Evolutionary conservation across 2,797 vertebrate genomes (phyloP), one percentile per base, ranked within the genome.

Genomic region (Bryconaethiops microstoma): DNA sequence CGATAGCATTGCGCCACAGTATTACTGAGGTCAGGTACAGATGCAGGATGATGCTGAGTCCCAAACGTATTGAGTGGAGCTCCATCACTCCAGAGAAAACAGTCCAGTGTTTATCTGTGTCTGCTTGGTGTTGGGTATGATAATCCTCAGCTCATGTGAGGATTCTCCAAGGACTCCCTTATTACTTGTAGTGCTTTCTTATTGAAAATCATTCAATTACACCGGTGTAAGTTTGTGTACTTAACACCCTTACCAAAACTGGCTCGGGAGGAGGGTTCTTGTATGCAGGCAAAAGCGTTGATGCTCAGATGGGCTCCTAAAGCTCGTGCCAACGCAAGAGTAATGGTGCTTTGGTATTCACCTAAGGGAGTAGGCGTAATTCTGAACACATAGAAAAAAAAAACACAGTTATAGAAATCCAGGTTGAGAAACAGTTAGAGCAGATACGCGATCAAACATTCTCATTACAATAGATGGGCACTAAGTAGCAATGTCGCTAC

Each of bases 221-320:
- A 35, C 35, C 35, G 4, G 35, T 35, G 2, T 35, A 4, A 35
- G 35, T 35, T 45, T 19, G 14, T n/a, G 59, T 17, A 14, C 48
- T 21, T 19, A 29, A 23, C 12, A 19, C 6, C 0, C 54, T 79
- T 55, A 87, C 95, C 95, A 80, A 95, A 95, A 9, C 93, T 95
- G 67, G 94, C 94, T 0, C 92, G 95, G 79, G 95, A 94, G 4
- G 94, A 95, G 52, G 96, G 94, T 77, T 96, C 95, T 9, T 94
- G 91, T 10, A 96, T 92, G 76, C 96, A 96, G 0, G 96, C 96
- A 48, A 97, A 95, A 35, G 95, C 91, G 2, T 96, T 96, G 80
- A 93, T 91, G 21, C 90, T 88, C 17, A 97, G 91, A 78, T 95
- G 94, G 1, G 94, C 93, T 0, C 95, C 94, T 0, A 97, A 87